Conservation (phyloP, 2,113 vertebrate species). For the Pelobates fuscus region DNA sequence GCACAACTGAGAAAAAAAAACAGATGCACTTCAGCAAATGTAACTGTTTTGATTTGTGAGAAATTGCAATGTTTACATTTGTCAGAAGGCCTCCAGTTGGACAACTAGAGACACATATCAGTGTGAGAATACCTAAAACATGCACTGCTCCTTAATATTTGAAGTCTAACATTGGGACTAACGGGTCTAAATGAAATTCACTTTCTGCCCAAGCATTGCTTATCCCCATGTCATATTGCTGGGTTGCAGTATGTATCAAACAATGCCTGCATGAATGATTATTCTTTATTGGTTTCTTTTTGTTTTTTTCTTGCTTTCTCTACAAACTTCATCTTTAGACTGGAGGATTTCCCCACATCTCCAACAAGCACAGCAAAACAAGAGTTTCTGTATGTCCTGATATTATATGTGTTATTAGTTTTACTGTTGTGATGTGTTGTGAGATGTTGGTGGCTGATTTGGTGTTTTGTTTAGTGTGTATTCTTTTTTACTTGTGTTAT, state of each 20-base stretch:
- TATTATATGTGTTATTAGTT: slow-evolving; percentile 67
- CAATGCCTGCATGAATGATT: slow-evolving; percentile 66
- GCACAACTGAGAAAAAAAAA: no score
- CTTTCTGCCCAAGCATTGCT: no score
- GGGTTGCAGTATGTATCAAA: slow-evolving; percentile 63
- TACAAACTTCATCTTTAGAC: slow-evolving; percentile 83
- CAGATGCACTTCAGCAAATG: no score
- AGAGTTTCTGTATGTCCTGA: slow-evolving; percentile 97
- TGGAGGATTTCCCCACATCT: slow-evolving; percentile 99
- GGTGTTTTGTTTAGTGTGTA: neutral
- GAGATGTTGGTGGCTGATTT: neutral
- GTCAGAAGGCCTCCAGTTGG: no score
- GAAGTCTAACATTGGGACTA: no score
- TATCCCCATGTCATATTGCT: slow-evolving; percentile 54
- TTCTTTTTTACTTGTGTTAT: no score
- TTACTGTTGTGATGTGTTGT: slow-evolving; percentile 55
- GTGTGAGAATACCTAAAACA: no score
- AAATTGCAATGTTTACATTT: no score
- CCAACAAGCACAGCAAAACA: slow-evolving; percentile 99
- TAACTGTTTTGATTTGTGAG: no score
- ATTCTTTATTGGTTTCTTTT: slow-evolving; percentile 73
- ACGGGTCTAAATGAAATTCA: no score
- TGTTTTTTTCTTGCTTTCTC: slow-evolving; percentile 77
- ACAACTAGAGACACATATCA: no score
- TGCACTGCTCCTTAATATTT: no score